Conservation (phyloP, 2,797 vertebrate species). For the Eupleurogrammus muticus region DNA sequence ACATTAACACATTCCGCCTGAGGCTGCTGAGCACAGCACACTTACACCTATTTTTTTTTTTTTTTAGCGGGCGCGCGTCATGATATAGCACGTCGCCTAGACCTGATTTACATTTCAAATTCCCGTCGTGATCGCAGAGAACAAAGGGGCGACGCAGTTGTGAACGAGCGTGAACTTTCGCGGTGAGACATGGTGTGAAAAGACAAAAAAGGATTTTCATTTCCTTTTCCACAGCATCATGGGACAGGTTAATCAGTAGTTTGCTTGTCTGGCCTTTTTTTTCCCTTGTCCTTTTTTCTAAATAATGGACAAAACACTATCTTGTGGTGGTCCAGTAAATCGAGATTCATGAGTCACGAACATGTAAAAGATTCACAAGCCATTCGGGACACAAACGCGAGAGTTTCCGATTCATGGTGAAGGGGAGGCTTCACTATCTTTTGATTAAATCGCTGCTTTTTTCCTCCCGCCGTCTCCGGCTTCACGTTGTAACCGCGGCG, state of each 20-base stretch:
- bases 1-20: constrained; percentile 32
- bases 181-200: constrained; percentile 35
- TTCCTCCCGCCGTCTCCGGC: constrained; percentile 19
- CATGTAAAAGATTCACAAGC: constrained; percentile 3
- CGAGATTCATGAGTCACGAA: constrained; percentile 10
- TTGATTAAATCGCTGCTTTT: constrained; percentile 45
- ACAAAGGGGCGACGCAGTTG: constrained; percentile 48
- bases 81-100: constrained; percentile 16
- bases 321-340: constrained; percentile 5
- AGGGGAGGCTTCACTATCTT: constrained; percentile 38
- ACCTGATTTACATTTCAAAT: constrained; percentile 45
- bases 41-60: not conserved
- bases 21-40: constrained; percentile 34
- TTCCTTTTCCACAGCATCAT: constrained; percentile 38
- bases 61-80: constrained; percentile 30
- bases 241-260: constrained; percentile 32
- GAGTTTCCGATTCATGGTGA: constrained; percentile 15
- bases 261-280: constrained; percentile 28
- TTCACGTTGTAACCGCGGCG: not conserved
- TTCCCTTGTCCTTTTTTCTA: too few relatives aligned
- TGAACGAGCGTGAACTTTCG: constrained; percentile 49
- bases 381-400: not conserved
- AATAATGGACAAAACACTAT: constrained; percentile 2
- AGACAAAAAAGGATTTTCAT: constrained; percentile 47
- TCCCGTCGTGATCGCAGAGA: constrained; percentile 54